Conservation (phyloP, 1,140 invertebrate genomes). For the Galleria mellonella region DNA sequence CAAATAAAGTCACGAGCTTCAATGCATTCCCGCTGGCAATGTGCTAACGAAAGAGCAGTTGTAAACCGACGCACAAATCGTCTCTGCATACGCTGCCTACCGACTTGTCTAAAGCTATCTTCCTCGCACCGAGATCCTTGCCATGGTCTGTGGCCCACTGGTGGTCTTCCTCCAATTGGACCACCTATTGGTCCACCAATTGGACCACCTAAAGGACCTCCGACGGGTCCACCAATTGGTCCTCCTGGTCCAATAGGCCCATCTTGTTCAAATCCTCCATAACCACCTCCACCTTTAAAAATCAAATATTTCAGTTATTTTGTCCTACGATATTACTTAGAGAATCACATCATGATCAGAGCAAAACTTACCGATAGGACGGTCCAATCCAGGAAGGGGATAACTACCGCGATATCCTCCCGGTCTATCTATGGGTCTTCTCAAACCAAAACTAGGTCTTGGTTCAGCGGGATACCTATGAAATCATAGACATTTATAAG, state of each 20-base stretch:
- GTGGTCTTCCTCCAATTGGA: constrained; percentile 42
- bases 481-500: too few species aligned
- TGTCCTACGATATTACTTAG: not conserved
- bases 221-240: constrained; percentile 37
- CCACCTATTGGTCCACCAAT: constrained; percentile 43
- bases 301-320: not conserved
- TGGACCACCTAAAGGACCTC: constrained; percentile 34
- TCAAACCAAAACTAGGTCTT: constrained; percentile 46
- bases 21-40: constrained; percentile 88
- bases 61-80: constrained; percentile 85
- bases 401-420: constrained; percentile 56
- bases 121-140: constrained; percentile 80
- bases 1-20: constrained; percentile 91
- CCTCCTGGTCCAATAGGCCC: constrained; percentile 30
- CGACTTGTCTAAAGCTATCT: constrained; percentile 87
- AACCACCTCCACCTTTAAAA: constrained; percentile 31
- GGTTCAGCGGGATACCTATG: constrained; percentile 58
- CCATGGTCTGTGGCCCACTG: constrained; percentile 49
- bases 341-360: too few species aligned
- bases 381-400: constrained; percentile 42
- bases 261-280: constrained; percentile 52
- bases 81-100: constrained; percentile 84
- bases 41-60: constrained; percentile 81
- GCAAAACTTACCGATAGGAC: constrained; percentile 40
- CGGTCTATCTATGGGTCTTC: constrained; percentile 51